Base-by-base conservation (phyloP, 2,888 invertebrate genomes). In the Lycocerus yunnanus region DNA sequence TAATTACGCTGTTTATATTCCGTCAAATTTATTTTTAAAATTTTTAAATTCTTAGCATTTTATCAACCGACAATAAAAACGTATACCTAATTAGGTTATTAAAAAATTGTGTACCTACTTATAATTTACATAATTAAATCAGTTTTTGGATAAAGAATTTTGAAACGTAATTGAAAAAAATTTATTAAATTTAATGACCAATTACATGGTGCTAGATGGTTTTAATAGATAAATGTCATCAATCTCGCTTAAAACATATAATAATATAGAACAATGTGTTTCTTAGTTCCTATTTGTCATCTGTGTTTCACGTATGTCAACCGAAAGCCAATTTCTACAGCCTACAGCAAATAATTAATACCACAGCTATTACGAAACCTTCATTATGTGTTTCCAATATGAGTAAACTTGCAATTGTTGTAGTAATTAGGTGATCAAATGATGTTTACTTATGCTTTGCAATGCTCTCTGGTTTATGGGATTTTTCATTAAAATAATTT, bases 201-300 rank as follows among this genome's bases (percentile, higher is more conserved):
- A 70, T 21, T 59, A 58, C 58, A 61, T 71, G 24, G 58, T 65
- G 59, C 65, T 58, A 59, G 59, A 21, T 21, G 58, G 66, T 5
- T 71, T 59, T 71, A 71, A 71, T 66, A 71, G 66, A 71, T 71
- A 71, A 71, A 71, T 24, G 59, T 58, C 71, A 71, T 71, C 71
- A 71, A 71, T 71, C 71, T 71, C 71, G 20, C 59, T 70, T 63
- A 18, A 43, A 70, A 65, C 63, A 70, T 24, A n/a, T n/a, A n/a
- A n/a, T n/a, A 24, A 24, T 24, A 18, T 65, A 70, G 63, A 70
- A 69, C 18, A 61, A 27, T 58, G 69, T 63, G 20, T 70, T 63
- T 43, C 63, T 65, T 61, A 70, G 63, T 15, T 63, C 16, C 71
- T 59, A 71, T 71, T 71, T 71, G 71, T 71, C 66, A 71, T 71